Base-by-base conservation (phyloP, 64 coral and sea anemone genomes). In the Pocillopora damicornis region DNA sequence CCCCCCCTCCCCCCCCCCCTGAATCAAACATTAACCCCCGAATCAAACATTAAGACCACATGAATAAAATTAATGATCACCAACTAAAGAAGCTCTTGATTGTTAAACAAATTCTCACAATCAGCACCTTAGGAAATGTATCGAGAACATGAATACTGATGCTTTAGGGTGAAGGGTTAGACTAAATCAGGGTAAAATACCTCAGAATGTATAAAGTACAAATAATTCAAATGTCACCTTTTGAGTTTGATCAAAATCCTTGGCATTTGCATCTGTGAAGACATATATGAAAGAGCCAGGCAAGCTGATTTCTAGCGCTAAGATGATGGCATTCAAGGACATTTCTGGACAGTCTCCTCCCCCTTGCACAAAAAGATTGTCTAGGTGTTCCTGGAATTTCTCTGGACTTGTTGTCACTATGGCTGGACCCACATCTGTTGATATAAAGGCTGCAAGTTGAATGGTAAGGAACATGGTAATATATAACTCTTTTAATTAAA, bases 271-370 rank as follows among this genome's bases (percentile, higher is more conserved):
- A 76, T 99, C 97, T 16, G 97, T 99, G 74, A 99, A 99, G 45
- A 99, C 97, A 89, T 99, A 99, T 30, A 99, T 77, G 20, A 88
- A 95, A 7, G 97, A 99, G 12, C 90, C 90, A 63, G 97, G 97
- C 10, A 99, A 75, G 76, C 93, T 95, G 61, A 99, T 90, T 61
- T 99, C 97, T 36, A 99, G 74, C 0, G 97, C 97, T 25, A 93
- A 75, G 63, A 89, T 66, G 26, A 98, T 94, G 12, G 91, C 95
- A 22, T 79, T 91, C 58, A 98, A 60, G 9, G 92, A 94, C 95
- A 98, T 98, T 60, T 98, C 92, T 42, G 95, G 95, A 73, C 95
- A 98, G 89, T 98, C 95, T 4, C 92, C 92, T 30, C 95, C 95
- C 12, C 95, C 92, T 15, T 89, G 88, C 8, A 98, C 95, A n/a